These are phyloP conservation scores for Eolophus roseicapilla DNA, from an alignment of 2,113 vertebrate species.

Conservation along the genomic window DNA sequence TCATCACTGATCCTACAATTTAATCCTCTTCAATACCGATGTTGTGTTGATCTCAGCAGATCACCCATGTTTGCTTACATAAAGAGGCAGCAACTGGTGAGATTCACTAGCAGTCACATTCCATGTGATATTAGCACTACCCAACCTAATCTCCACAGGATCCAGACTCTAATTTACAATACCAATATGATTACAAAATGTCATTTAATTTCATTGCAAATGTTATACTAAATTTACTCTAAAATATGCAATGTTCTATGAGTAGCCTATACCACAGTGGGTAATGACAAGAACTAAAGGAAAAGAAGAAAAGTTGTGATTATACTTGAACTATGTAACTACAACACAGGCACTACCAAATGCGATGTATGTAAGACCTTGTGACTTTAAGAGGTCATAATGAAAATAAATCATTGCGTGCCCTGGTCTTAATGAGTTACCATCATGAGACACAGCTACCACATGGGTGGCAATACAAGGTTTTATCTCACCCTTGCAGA, in stretches of 20 bases:
- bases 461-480: not conserved
- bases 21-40: not conserved
- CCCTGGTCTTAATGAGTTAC: not conserved
- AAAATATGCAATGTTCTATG: not conserved
- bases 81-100: not conserved
- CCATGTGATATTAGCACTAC: not conserved
- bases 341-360: not conserved
- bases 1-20: not conserved
- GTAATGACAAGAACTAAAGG: not conserved
- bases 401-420: not conserved
- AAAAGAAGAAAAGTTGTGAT: not conserved
- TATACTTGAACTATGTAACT: not conserved
- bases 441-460: not conserved
- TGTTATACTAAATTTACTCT: not conserved
- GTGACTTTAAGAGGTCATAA: not conserved
- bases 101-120: not conserved
- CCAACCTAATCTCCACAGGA: not conserved
- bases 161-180: not conserved
- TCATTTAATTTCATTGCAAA: not conserved
- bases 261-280: not conserved
- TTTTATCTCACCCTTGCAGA: not conserved
- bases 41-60: not conserved
- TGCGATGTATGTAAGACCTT: not conserved
- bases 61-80: rapidly evolving
- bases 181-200: not conserved